Base-by-base conservation (phyloP, 2,113 vertebrate genomes). In the Embiotoca jacksoni region DNA sequence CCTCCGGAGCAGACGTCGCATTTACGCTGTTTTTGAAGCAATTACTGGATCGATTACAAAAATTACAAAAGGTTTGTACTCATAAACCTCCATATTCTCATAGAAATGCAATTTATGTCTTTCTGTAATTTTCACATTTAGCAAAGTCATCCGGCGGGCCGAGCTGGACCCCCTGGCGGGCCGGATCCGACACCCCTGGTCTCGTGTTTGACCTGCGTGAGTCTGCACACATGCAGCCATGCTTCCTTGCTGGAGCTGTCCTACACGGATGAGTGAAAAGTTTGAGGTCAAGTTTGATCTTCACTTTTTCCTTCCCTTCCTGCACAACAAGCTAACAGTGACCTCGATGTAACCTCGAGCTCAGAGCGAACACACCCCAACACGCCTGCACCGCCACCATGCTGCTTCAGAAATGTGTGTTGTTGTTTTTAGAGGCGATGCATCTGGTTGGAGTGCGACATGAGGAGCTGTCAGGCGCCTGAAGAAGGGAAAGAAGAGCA, bases 371-470 rank as follows among this genome's bases (percentile, higher is more conserved):
- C 3, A 8, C 46, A 75, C 57, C n/a, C 15, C 37, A 47, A 57
- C 63, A 57, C 6, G 1, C 31, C 16, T 58, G 31, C 36, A 33
- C 53, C 52, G 52, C 36, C 16, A 33, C 16, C 32, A n/a, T 14
- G 53, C 74, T 77, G 59, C 59, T 63, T 53, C 44, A 56, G 9
- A 5, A 31, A 53, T 64, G 52, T 8, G 50, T 57, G 72, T 55
- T 57, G 57, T 52, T 65, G 41, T 7, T 39, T 68, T 52, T n/a
- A 35, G 59, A 68, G 50, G 53, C 57, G 3, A 23, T 68, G 84
- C 85, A 91, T 90, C 88, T 92, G 92, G 83, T 88, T 61, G 80
- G 74, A 89, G 83, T 88, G 85, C 83, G 66, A 72, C 32, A 41
- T 54, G 57, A 80, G 50, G 46, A 37, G 56, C 61, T 65, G 55